A percentile compares a stretch with the other conserved stretches of the same genome.
Evolutionary conservation across 2,888 invertebrate genomes (phyloP).

Genomic region (Drosophila prostipennis): DNA sequence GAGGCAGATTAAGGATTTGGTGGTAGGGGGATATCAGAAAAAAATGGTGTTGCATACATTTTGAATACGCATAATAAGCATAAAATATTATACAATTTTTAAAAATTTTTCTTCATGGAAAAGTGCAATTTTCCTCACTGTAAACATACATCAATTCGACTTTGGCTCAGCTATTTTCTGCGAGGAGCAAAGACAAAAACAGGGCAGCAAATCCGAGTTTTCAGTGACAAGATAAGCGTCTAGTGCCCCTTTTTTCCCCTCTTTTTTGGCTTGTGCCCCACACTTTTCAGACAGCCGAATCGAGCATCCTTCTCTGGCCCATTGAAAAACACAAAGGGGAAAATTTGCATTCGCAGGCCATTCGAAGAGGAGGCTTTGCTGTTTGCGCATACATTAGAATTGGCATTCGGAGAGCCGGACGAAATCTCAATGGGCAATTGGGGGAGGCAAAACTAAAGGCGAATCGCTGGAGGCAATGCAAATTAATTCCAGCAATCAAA

Average conservation of each 20-base stretch:
- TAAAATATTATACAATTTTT: neutral
- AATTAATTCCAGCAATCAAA: slow-evolving; percentile 57
- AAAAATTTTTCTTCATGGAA: neutral
- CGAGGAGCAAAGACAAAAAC: slow-evolving; percentile 13
- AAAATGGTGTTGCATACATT: too few species aligned
- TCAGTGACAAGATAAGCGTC: slow-evolving; percentile 73
- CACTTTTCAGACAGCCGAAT: slow-evolving; percentile 20
- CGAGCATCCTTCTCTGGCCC: slow-evolving; percentile 28
- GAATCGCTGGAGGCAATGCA: slow-evolving; percentile 53
- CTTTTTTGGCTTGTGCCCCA: slow-evolving; percentile 59
- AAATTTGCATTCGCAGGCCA: slow-evolving; percentile 64
- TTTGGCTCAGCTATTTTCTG: slow-evolving; percentile 32
- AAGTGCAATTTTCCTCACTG: neutral
- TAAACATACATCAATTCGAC: slow-evolving; percentile 71
- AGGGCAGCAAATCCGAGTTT: slow-evolving; percentile 26
- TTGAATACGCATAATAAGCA: too few species aligned
- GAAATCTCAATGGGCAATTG: slow-evolving; percentile 69
- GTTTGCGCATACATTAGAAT: slow-evolving; percentile 66
- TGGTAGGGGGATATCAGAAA: too few species aligned
- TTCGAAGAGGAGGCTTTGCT: slow-evolving; percentile 39
- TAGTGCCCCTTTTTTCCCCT: slow-evolving; percentile 6
- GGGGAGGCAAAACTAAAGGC: slow-evolving; percentile 35
- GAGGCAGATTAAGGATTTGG: too few species aligned
- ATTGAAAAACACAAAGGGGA: slow-evolving; percentile 43
- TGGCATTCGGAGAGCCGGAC: slow-evolving; percentile 59